phyloP scores from a whole-genome alignment of 2,888 invertebrate species.

The Sisyra nigra region DNA sequence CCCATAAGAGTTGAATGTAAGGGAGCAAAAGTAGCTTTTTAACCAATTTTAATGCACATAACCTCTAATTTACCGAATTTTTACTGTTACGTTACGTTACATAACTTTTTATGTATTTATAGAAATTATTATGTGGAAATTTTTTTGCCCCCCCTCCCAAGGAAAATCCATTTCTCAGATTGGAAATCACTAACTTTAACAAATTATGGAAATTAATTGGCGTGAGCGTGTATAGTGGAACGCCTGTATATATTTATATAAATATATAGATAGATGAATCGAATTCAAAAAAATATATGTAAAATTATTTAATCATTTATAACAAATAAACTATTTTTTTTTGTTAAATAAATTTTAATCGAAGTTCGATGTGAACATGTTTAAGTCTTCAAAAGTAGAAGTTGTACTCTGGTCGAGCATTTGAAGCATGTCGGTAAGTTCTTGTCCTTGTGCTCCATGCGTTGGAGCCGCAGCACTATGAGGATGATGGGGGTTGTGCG shows the following conservation, averaged over 20 bases:
- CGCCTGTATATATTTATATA: neutral
- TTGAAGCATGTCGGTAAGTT: slow-evolving; percentile 3
- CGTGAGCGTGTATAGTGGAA: no score
- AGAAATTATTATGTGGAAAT: no score
- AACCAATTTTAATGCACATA: no score
- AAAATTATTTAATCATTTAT: neutral
- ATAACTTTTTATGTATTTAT: no score
- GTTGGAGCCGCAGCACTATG: slow-evolving; percentile 17
- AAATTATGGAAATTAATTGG: no score
- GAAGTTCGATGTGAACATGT: slow-evolving; percentile 3
- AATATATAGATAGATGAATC: slow-evolving; percentile 1
- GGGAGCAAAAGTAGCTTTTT: no score
- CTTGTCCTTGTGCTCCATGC: neutral
- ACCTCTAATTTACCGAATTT: no score
- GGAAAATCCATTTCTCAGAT: no score
- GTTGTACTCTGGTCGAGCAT: slow-evolving; percentile 4
- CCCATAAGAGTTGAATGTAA: no score
- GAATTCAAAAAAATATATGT: neutral
- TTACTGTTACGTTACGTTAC: no score
- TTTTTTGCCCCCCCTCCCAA: no score
- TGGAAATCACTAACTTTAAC: no score
- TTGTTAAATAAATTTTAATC: neutral
- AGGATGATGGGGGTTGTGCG: slow-evolving; percentile 10
- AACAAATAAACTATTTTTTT: neutral
- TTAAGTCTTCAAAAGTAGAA: slow-evolving; percentile 3